These are phyloP conservation scores for Coelopa pilipes DNA, from an alignment of 2,888 invertebrate genomes.

Conservation along the genomic window DNA sequence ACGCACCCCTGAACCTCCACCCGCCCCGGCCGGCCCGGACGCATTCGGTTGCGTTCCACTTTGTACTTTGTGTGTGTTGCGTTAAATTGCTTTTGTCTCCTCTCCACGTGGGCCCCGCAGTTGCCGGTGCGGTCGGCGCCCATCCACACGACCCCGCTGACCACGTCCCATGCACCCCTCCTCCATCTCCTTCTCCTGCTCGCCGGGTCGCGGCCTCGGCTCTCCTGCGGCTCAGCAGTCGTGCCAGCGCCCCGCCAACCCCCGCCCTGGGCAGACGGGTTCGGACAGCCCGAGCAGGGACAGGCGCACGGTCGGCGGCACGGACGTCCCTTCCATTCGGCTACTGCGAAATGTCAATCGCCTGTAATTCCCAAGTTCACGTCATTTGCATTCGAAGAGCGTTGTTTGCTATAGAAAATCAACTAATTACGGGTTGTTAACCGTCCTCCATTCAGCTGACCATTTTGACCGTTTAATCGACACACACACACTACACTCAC, in stretches of 20 bases:
- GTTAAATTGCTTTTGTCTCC: slow-evolving; percentile 7
- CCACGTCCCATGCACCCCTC: not conserved
- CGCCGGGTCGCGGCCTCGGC: no score
- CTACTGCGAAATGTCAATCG: slow-evolving; percentile 23
- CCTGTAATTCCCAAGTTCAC: not conserved
- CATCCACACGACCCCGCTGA: not conserved
- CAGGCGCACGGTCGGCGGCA: not conserved
- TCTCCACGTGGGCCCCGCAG: not conserved
- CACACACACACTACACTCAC: not conserved
- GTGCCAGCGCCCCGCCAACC: no score
- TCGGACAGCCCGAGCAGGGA: not conserved
- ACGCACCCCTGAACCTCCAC: not conserved
- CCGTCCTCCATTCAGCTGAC: slow-evolving; percentile 48
- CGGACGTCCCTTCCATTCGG: slow-evolving; percentile 4
- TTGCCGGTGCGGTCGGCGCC: slow-evolving; percentile 15
- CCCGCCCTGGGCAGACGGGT: not conserved
- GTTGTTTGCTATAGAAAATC: slow-evolving; percentile 39
- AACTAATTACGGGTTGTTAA: slow-evolving; percentile 50
- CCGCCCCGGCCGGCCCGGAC: no score
- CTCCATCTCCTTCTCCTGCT: no score
- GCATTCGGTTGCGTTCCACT: not conserved
- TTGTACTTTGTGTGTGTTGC: not conserved
- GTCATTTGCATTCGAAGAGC: slow-evolving; percentile 7
- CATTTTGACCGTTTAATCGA: slow-evolving; percentile 37
- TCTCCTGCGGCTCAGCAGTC: not conserved